Percentiles rank a stretch among this genome's conserved stretches.
These are phyloP conservation scores for Mergus octosetaceus DNA, from an alignment of 2,797 vertebrate genomes.

Conservation along the genomic window DNA sequence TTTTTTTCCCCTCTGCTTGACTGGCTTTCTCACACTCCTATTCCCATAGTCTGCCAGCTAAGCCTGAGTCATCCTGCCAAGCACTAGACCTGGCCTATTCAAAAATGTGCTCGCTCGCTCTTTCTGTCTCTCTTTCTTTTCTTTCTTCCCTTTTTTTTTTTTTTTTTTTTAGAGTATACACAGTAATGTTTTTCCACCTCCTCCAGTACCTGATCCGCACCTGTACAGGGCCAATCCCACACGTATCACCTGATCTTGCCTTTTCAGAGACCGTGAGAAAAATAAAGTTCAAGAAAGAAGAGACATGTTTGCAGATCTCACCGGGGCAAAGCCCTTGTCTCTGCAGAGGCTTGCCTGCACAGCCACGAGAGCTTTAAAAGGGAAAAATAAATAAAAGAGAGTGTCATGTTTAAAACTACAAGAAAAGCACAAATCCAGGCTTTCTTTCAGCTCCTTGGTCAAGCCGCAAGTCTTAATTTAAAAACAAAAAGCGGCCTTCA, in stretches of 20 bases:
- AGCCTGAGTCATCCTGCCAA: slow-evolving; percentile 80
- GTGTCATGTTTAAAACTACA: slow-evolving; percentile 43
- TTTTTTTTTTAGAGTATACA: slow-evolving; percentile 36
- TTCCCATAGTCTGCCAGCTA: slow-evolving; percentile 84
- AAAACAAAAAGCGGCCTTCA: not conserved
- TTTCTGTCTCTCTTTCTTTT: not conserved
- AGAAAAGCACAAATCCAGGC: not conserved
- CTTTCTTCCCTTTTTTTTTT: not conserved
- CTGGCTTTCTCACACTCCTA: slow-evolving; percentile 93
- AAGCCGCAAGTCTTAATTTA: not conserved
- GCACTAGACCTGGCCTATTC: slow-evolving; percentile 70
- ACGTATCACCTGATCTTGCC: slow-evolving; percentile 85
- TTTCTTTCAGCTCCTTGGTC: slow-evolving; percentile 22
- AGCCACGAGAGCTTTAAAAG: slow-evolving; percentile 38
- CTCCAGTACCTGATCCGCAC: slow-evolving; percentile 84
- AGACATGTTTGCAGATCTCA: slow-evolving; percentile 66
- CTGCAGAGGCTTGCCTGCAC: slow-evolving; percentile 48
- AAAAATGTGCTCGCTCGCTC: slow-evolving; percentile 38
- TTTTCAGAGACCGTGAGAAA: slow-evolving; percentile 85
- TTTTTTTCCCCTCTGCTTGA: slow-evolving; percentile 77
- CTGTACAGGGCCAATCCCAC: slow-evolving; percentile 84
- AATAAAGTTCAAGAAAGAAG: slow-evolving; percentile 75
- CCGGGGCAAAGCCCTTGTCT: slow-evolving; percentile 23
- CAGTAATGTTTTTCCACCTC: slow-evolving; percentile 63
- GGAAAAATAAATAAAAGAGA: slow-evolving; percentile 6